Base-by-base conservation (phyloP, 1,140 invertebrate species). In the Pollicipes pollicipes region DNA sequence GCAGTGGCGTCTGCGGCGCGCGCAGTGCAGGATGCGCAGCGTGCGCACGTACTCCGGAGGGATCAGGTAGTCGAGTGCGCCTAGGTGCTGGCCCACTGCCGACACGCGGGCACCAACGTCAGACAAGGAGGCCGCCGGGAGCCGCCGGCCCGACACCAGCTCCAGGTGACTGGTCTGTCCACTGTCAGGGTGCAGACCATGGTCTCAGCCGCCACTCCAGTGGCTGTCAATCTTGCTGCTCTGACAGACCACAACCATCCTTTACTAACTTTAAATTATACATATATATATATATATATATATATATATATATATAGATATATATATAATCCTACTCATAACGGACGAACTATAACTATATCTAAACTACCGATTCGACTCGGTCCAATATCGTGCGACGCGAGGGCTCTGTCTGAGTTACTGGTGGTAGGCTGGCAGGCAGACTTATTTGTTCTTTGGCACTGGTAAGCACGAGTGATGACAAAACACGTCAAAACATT, bases 31-130 rank as follows among this genome's bases (percentile, higher is more conserved):
- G 70, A 98, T 84, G 78, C 88, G 89, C 86, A 99, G 87, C 0
- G 93, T 95, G 30, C 86, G 80, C 0, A 97, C 94, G 85, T 98
- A 99, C 83, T 98, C 95, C 74, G 81, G 80, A 13, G 97, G 97
- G 69, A 99, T 79, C 8, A 99, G 81, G 79, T 98, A 99, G 75
- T 99, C 95, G 71, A 99, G 81, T 0, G 95, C 91, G 16, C 94
- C 96, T 72, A 99, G 85, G 79, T 99, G 95, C 80, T 99, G 97
- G 4, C 97, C 93, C 72, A 90, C 86, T 77, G 78, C 69, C 24
- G 75, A 73, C 28, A 21, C 13, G 67, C 31, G 27, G n/a, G 72
- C n/a, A 28, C 4, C 29, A 72, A 35, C 17, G 2, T 10, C 70
- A 45, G 27, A 27, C 24, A 21, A 1, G 16, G 27, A 74, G 29